phyloP scores from a whole-genome alignment of 2,888 invertebrate species.

The Troides helena region DNA sequence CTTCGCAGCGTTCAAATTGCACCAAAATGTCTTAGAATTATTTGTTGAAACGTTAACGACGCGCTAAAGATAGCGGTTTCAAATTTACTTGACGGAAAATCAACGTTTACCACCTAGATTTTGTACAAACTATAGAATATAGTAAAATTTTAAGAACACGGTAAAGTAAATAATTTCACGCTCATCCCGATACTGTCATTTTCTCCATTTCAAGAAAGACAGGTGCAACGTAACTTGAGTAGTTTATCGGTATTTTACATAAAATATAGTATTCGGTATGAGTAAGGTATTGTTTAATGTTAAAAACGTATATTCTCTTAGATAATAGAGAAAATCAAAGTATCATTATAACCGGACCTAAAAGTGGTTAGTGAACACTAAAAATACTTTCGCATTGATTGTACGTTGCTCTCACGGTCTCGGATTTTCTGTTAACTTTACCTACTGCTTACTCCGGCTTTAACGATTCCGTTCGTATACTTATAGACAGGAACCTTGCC shows the following conservation, averaged over 20 bases:
- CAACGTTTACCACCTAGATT: slow-evolving; percentile 57
- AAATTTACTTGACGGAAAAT: slow-evolving; percentile 40
- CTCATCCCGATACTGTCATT: no score
- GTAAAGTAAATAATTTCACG: no score
- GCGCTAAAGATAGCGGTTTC: slow-evolving; percentile 62
- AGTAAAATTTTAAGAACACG: slow-evolving; percentile 23
- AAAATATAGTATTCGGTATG: no score
- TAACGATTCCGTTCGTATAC: slow-evolving; percentile 72
- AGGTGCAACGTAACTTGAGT: no score
- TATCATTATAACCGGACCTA: slow-evolving; percentile 18
- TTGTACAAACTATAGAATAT: slow-evolving; percentile 58
- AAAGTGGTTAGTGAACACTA: slow-evolving; percentile 30
- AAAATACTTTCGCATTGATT: slow-evolving; percentile 36
- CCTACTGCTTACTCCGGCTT: slow-evolving; percentile 71
- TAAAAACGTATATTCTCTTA: no score
- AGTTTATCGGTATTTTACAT: no score
- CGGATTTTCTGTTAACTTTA: slow-evolving; percentile 71
- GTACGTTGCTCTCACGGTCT: slow-evolving; percentile 56
- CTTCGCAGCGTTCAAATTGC: slow-evolving; percentile 39
- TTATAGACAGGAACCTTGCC: slow-evolving; percentile 62
- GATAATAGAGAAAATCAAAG: not conserved
- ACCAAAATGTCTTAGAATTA: slow-evolving; percentile 60
- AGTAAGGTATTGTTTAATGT: no score
- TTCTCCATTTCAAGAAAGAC: no score
- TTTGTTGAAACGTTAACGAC: slow-evolving; percentile 65